Conservation (phyloP, 2,797 vertebrate species). For the Dipus sagitta region DNA sequence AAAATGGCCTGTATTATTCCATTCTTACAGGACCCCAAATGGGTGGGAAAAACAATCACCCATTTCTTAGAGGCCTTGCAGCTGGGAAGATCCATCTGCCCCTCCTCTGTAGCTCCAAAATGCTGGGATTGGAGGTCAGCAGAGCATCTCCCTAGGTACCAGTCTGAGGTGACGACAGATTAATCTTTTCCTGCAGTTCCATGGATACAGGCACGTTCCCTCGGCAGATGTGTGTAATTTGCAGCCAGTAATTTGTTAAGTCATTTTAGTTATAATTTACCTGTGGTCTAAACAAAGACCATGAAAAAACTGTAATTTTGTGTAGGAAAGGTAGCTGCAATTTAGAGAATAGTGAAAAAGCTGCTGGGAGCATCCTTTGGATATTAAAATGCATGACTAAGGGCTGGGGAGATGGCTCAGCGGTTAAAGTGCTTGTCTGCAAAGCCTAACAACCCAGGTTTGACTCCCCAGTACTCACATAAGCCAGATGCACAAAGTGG, state of each 20-base stretch:
- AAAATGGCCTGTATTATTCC: not conserved
- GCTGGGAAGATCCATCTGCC: not conserved
- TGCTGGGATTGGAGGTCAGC: not conserved
- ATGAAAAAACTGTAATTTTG: conserved; percentile 40
- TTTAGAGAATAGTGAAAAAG: not conserved
- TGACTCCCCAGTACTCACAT: too few species aligned
- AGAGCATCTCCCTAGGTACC: not conserved
- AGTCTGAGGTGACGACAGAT: not conserved
- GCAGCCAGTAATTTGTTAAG: conserved; percentile 43
- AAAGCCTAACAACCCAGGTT: too few species aligned
- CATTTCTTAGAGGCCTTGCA: not conserved
- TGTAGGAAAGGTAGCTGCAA: not conserved
- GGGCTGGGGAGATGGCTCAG: too few species aligned
- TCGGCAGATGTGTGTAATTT: conserved; percentile 53
- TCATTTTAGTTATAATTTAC: conserved; percentile 63
- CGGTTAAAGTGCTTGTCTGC: too few species aligned
- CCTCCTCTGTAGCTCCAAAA: not conserved
- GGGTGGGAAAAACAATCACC: not conserved
- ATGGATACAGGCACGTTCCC: not conserved
- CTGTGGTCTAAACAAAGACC: conserved; percentile 23
- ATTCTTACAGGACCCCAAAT: not conserved
- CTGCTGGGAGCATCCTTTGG: not conserved
- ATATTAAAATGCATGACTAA: not conserved
- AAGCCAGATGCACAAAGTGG: too few species aligned
- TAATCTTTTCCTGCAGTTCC: not conserved